phyloP scores from a whole-genome alignment of 2,113 vertebrate species.

The Labeo catla region DNA sequence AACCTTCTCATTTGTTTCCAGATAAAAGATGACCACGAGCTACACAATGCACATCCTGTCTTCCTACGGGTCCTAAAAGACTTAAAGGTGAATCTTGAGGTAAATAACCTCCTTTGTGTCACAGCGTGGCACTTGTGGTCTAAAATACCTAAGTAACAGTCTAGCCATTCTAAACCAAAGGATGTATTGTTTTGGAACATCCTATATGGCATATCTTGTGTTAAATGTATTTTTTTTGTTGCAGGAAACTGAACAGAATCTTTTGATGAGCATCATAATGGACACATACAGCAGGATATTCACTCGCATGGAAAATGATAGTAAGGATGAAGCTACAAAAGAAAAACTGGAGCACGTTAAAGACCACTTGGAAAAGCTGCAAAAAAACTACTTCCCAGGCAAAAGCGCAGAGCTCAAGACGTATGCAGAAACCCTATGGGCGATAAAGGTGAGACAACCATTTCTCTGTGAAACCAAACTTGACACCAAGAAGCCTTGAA shows the following conservation, averaged over 20 bases:
- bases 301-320: constrained; percentile 44
- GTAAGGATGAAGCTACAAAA: constrained; percentile 21
- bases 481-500: background rate
- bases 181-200: background rate
- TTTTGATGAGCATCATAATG: constrained; percentile 54
- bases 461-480: background rate
- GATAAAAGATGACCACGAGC: background rate
- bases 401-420: constrained; percentile 45
- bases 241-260: constrained; percentile 53
- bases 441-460: constrained; percentile 42
- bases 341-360: constrained; percentile 24
- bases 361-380: constrained; percentile 43
- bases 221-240: background rate
- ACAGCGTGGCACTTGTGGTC: background rate
- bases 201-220: background rate
- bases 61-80: constrained; percentile 38
- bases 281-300: constrained; percentile 55
- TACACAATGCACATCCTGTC: constrained; percentile 39
- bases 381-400: constrained; percentile 44
- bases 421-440: constrained; percentile 34
- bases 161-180: background rate
- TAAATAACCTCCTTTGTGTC: constrained; percentile 22
- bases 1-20: constrained; percentile 37
- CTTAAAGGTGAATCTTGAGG: constrained; percentile 46
- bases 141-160: background rate